phyloP scores from a whole-genome alignment of 2,797 vertebrate species.

The Platalea minor region DNA sequence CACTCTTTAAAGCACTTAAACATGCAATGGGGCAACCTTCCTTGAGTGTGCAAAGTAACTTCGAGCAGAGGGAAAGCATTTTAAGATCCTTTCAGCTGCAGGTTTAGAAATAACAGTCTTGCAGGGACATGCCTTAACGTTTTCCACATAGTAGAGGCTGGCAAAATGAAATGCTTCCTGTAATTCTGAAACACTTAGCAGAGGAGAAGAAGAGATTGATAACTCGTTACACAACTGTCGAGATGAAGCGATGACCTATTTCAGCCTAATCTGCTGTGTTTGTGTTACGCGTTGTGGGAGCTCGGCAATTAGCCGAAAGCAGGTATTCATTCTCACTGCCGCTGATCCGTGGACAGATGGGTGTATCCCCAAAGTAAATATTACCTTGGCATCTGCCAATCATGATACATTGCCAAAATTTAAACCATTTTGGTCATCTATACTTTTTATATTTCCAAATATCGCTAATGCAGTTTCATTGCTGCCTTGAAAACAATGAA shows the following conservation, averaged over 20 bases:
- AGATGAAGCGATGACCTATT: slow-evolving; percentile 31
- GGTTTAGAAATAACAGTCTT: slow-evolving; percentile 49
- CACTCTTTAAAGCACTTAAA: not conserved
- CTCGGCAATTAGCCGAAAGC: not conserved
- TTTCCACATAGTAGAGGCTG: slow-evolving; percentile 26
- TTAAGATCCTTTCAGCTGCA: not conserved
- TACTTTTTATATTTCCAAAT: not conserved
- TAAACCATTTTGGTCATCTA: not conserved
- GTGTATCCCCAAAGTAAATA: not conserved
- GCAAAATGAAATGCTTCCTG: slow-evolving; percentile 40
- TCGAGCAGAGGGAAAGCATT: not conserved
- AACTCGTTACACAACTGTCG: slow-evolving; percentile 18
- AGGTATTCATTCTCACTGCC: not conserved
- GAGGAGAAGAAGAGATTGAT: slow-evolving; percentile 12
- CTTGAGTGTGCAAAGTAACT: not conserved
- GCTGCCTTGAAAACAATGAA: not conserved
- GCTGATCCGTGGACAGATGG: not conserved
- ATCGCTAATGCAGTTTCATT: not conserved
- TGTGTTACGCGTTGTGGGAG: not conserved
- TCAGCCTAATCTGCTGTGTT: not conserved
- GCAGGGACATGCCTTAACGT: slow-evolving; percentile 39
- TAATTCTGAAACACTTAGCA: slow-evolving; percentile 20
- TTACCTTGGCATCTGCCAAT: not conserved
- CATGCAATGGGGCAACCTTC: not conserved
- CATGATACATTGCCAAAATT: not conserved